phyloP scores from a whole-genome alignment of 2,113 vertebrate species.

The Cyphomyrus plagiostoma region DNA sequence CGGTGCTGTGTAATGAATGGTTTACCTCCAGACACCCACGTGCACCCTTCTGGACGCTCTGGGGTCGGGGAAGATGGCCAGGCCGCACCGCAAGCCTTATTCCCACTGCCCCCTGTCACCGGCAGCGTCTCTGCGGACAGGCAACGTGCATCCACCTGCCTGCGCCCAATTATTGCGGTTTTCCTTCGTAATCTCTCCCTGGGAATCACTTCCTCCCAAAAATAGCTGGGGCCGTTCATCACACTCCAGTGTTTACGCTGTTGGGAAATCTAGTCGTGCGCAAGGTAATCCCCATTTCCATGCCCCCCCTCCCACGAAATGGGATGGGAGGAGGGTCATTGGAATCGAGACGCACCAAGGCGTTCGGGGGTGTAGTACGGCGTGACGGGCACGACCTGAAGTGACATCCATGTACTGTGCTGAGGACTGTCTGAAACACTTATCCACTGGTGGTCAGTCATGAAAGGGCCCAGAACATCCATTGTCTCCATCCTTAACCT shows the following conservation, averaged over 20 bases:
- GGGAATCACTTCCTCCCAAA: constrained; percentile 16
- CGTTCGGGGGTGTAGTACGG: background rate
- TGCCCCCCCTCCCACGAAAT: background rate
- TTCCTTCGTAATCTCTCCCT: background rate
- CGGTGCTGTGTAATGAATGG: constrained; percentile 29
- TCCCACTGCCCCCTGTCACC: constrained; percentile 21
- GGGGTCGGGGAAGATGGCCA: constrained; percentile 23
- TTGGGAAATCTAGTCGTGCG: background rate
- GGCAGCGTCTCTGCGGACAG: constrained; percentile 16
- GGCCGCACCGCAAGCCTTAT: constrained; percentile 31
- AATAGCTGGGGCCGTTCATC: background rate
- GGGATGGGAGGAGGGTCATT: background rate
- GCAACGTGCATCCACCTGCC: constrained; percentile 15
- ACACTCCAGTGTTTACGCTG: background rate
- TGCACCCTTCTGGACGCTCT: constrained; percentile 22
- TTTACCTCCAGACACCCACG: constrained; percentile 51
- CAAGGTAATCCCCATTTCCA: background rate
- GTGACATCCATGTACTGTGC: background rate
- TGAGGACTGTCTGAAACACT: background rate
- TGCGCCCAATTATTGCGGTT: constrained; percentile 14
- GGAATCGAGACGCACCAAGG: background rate
- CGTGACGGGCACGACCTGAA: background rate
- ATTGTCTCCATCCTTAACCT: background rate
- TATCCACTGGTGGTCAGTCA: background rate
- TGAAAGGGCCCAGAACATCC: background rate